These are phyloP conservation scores for Yponomeuta sedellus DNA, from an alignment of 2,888 invertebrate species.

Conservation along the genomic window DNA sequence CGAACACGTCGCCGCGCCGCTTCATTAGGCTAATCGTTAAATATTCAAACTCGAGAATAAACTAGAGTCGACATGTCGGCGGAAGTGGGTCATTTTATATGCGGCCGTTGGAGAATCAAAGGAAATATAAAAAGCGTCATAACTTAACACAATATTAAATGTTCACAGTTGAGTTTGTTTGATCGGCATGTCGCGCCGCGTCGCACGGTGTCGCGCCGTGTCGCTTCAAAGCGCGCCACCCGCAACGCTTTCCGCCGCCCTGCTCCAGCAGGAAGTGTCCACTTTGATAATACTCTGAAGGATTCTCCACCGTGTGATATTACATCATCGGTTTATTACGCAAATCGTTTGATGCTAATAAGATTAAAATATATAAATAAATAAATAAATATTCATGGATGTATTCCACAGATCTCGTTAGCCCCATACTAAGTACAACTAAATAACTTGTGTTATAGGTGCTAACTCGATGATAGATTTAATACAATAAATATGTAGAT, in stretches of 20 bases:
- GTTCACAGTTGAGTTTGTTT: background rate
- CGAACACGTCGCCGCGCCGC: background rate
- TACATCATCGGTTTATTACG: background rate
- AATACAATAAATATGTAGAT: too few species aligned
- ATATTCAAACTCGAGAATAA: background rate
- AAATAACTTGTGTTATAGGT: too few species aligned
- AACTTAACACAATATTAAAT: slow-evolving; percentile 2
- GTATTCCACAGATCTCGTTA: too few species aligned
- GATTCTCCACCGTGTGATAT: background rate
- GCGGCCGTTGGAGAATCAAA: background rate
- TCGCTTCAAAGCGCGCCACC: slow-evolving; percentile 1
- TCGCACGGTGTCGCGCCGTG: background rate
- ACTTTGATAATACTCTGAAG: background rate
- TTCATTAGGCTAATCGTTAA: background rate
- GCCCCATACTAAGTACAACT: too few species aligned
- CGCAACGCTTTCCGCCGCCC: background rate
- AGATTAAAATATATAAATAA: background rate
- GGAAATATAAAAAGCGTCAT: background rate
- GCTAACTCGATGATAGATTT: too few species aligned
- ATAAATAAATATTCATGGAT: too few species aligned
- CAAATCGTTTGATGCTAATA: background rate
- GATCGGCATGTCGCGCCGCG: background rate
- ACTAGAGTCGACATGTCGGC: background rate
- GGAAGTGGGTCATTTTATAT: background rate
- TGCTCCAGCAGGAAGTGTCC: background rate